A percentile compares a stretch with the other conserved stretches of the same genome.
These are phyloP conservation scores for Idaea aversata DNA, from an alignment of 2,888 invertebrate genomes.

Conservation along the genomic window DNA sequence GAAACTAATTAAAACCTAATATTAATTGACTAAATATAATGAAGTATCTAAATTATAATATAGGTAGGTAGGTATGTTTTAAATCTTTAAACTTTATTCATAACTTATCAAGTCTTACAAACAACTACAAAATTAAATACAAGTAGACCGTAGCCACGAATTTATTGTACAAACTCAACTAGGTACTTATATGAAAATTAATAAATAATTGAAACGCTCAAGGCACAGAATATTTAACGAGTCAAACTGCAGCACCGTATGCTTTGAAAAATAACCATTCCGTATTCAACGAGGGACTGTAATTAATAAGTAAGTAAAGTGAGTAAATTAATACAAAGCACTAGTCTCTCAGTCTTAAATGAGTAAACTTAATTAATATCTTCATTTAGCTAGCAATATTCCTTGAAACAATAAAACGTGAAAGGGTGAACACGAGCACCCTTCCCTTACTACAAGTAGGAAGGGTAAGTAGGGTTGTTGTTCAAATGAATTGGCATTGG, in stretches of 20 bases:
- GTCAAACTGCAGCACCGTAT: constrained; percentile 28
- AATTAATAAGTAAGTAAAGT: constrained; percentile 40
- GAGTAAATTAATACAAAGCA: constrained; percentile 20
- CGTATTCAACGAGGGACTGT: constrained; percentile 37
- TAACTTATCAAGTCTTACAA: no score
- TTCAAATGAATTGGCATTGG: constrained; percentile 15
- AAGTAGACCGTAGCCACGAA: constrained; percentile 10
- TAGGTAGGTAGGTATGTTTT: no score
- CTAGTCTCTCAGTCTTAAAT: constrained; percentile 43
- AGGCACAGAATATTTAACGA: constrained; percentile 37
- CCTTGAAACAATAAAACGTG: constrained; percentile 51
- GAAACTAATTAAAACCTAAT: no score
- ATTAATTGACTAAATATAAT: no score
- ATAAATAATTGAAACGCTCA: constrained; percentile 46
- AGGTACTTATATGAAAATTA: constrained; percentile 44
- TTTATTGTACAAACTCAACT: no score
- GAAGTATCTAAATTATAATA: no score
- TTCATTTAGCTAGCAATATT: constrained; percentile 55
- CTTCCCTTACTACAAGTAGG: constrained; percentile 27
- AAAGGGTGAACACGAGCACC: constrained; percentile 38
- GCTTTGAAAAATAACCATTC: constrained; percentile 40
- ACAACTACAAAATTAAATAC: constrained; percentile 15
- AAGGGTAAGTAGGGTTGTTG: constrained; percentile 10
- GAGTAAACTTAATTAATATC: constrained; percentile 62
- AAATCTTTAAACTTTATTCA: no score